Evolutionary conservation across 2,888 invertebrate genomes (phyloP).

Genomic region (Sclerodermus sp.): DNA sequence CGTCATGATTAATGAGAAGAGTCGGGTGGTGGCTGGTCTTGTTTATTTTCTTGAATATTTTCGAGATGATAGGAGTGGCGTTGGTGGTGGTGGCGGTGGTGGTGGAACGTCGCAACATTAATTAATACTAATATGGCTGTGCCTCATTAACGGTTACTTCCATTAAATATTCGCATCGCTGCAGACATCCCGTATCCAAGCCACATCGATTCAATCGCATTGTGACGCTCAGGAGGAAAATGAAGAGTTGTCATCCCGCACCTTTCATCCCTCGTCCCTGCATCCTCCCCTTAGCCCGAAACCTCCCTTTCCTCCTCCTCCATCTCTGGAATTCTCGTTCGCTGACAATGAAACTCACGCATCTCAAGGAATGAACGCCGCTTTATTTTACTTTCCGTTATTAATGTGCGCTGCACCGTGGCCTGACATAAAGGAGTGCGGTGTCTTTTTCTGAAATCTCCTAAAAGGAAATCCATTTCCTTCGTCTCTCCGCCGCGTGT

Average conservation of each 20-base stretch:
- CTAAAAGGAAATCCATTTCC: too few species aligned
- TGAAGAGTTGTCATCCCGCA: too few species aligned
- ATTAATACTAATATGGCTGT: slow-evolving; percentile 43
- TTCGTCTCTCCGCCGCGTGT: too few species aligned
- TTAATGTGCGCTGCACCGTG: slow-evolving; percentile 2
- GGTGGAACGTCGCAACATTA: slow-evolving; percentile 30
- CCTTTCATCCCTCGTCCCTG: slow-evolving; percentile 11
- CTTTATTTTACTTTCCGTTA: slow-evolving; percentile 12
- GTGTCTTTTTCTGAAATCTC: too few species aligned
- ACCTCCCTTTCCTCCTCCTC: slow-evolving; percentile 3
- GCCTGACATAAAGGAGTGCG: slow-evolving; percentile 1
- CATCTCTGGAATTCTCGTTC: slow-evolving; percentile 11
- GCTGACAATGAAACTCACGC: slow-evolving; percentile 15
- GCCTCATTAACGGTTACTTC: slow-evolving; percentile 45
- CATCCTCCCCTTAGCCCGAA: slow-evolving; percentile 15
- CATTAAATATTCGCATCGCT: slow-evolving; percentile 40
- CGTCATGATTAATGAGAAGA: too few species aligned
- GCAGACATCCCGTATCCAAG: slow-evolving; percentile 25
- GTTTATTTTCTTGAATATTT: too few species aligned
- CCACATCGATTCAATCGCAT: slow-evolving; percentile 36
- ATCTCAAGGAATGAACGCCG: slow-evolving; percentile 11
- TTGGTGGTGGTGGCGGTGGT: too few species aligned
- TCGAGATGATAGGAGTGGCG: neutral
- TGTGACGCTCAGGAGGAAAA: slow-evolving; percentile 9
- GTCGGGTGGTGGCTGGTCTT: too few species aligned